phyloP scores from a whole-genome alignment of 2,113 vertebrate genomes.

The Dipodomys stephensi region DNA sequence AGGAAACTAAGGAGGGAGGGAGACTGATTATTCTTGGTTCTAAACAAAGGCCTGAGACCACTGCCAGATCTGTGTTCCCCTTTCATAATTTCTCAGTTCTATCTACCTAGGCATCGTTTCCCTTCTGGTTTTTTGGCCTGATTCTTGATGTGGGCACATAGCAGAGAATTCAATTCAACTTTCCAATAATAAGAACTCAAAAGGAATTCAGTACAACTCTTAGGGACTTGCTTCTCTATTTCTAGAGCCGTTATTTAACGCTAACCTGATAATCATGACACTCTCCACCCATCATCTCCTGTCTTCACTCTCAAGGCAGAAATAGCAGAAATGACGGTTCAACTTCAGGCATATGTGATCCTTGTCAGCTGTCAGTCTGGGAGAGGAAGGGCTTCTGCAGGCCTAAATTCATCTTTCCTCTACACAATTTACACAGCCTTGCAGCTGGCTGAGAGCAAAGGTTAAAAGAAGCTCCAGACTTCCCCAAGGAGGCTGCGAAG shows the following conservation, averaged over 20 bases:
- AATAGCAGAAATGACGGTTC: neutral
- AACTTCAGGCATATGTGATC: neutral
- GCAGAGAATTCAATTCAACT: constrained; percentile 36
- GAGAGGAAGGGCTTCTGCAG: neutral
- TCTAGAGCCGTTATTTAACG: constrained; percentile 32
- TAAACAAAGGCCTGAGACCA: constrained; percentile 52
- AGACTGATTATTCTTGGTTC: neutral
- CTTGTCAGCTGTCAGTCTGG: neutral
- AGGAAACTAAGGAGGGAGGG: no score
- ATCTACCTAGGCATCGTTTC: constrained; percentile 8
- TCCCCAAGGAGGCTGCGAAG: constrained; percentile 20
- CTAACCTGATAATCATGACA: neutral
- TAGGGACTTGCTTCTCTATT: constrained; percentile 23
- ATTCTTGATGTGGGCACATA: neutral
- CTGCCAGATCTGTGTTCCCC: neutral
- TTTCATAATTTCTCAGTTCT: neutral
- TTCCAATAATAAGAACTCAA: constrained; percentile 44
- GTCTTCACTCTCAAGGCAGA: neutral
- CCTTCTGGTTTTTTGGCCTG: neutral
- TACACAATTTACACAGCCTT: neutral
- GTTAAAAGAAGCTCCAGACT: neutral
- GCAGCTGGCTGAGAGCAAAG: neutral
- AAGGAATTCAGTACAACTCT: constrained; percentile 53
- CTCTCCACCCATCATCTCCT: neutral
- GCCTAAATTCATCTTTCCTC: neutral